Percentiles rank a stretch among this genome's conserved stretches.
Evolutionary conservation across 2,113 vertebrate species (phyloP).

Genomic region (Indicator maculatus): DNA sequence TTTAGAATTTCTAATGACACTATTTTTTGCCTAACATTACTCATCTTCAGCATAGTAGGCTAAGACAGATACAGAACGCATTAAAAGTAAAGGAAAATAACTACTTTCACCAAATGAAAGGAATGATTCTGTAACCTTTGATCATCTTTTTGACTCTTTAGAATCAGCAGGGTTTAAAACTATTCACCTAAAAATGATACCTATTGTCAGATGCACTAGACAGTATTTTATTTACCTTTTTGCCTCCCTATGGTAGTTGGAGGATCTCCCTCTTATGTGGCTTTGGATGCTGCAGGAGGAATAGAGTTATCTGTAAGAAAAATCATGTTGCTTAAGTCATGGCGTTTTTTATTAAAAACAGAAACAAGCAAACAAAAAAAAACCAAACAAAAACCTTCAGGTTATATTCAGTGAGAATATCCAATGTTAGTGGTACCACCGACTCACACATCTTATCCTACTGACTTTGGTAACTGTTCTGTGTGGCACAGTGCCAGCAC

Average conservation of each 20-base stretch:
- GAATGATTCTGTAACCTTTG: not conserved
- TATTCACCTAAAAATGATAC: not conserved
- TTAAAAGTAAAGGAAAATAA: constrained; percentile 41
- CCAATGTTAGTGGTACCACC: not conserved
- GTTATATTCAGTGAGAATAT: not conserved
- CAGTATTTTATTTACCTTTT: not conserved
- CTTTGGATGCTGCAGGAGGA: not conserved
- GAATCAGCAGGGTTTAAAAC: not conserved
- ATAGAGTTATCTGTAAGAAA: not conserved
- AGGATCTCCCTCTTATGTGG: not conserved
- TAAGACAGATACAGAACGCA: constrained; percentile 7
- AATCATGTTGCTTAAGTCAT: not conserved
- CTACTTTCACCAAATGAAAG: constrained; percentile 1
- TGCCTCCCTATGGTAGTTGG: not conserved
- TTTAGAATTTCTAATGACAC: constrained; percentile 33
- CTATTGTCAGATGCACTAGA: not conserved
- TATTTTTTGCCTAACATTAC: constrained; percentile 11
- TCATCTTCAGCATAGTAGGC: constrained; percentile 20
- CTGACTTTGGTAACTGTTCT: not conserved
- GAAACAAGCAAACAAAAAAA: no score
- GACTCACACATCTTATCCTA: not conserved
- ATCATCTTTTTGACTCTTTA: not conserved
- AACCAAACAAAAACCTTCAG: not conserved
- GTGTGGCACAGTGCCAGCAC: not conserved
- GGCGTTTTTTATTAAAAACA: not conserved